Percentiles rank a stretch among this genome's conserved stretches.
Conservation (phyloP, 1,140 invertebrate genomes). For the Antheraea mylitta region DNA sequence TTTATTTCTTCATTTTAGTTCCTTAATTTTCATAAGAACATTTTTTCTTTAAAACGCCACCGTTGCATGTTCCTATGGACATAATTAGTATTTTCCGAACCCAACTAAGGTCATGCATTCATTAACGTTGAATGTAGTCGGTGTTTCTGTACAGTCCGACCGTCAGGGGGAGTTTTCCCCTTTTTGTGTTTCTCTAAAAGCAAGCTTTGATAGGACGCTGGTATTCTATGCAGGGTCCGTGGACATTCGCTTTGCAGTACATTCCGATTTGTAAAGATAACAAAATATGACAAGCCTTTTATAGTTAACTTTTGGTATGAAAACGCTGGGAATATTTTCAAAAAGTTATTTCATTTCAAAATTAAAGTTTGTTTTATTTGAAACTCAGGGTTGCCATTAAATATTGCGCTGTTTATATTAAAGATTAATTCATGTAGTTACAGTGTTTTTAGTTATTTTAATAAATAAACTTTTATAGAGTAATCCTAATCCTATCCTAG, state of each 20-base stretch:
- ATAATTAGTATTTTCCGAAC: neutral
- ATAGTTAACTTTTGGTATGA: neutral
- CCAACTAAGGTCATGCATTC: conserved; percentile 43
- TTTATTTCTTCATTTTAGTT: too few species aligned
- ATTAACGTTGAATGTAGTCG: conserved; percentile 47
- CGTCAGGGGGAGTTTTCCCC: conserved; percentile 30
- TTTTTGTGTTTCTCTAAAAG: conserved; percentile 47
- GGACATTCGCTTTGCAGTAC: conserved; percentile 5
- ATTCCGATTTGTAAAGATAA: conserved; percentile 1
- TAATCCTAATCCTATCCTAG: too few species aligned
- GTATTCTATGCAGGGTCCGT: conserved; percentile 22
- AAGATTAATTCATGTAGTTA: too few species aligned
- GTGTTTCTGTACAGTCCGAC: conserved; percentile 35
- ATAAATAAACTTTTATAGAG: too few species aligned
- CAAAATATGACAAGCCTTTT: neutral
- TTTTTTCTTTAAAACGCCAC: too few species aligned
- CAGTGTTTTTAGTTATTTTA: too few species aligned
- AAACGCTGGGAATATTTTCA: neutral
- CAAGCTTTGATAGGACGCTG: conserved; percentile 32
- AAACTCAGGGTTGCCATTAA: neutral
- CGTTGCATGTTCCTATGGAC: too few species aligned
- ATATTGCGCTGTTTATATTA: too few species aligned
- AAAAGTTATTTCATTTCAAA: neutral
- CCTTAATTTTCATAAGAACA: too few species aligned
- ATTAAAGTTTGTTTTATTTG: neutral